Evolutionary conservation across 2,113 vertebrate species (phyloP).

Genomic region (Nerophis ophidion): DNA sequence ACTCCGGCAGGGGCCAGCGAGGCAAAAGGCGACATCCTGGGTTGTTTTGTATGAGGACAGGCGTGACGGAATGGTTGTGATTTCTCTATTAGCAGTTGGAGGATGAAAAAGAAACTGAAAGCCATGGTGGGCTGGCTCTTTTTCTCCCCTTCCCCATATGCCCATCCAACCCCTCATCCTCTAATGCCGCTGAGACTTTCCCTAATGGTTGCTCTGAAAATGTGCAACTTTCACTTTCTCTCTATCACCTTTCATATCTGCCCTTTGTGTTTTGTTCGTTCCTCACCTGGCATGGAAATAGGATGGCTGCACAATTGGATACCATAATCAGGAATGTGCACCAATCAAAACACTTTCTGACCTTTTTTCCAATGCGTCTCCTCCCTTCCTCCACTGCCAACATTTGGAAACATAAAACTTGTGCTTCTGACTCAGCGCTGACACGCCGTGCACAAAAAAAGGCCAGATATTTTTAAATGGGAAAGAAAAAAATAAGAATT

Average conservation of each 20-base stretch:
- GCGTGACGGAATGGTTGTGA: slow-evolving; percentile 47
- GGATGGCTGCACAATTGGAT: slow-evolving; percentile 28
- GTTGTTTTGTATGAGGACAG: slow-evolving; percentile 34
- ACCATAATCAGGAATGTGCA: slow-evolving; percentile 6
- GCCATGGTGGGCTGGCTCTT: slow-evolving; percentile 16
- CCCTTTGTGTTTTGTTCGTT: slow-evolving; percentile 24
- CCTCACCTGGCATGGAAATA: slow-evolving; percentile 23
- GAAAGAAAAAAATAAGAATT: too few relatives aligned
- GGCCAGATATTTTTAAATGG: neutral
- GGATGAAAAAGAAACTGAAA: slow-evolving; percentile 18
- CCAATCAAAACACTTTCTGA: slow-evolving; percentile 3
- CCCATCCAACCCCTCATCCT: neutral
- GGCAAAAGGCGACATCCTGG: slow-evolving; percentile 12
- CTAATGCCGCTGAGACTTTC: slow-evolving; percentile 14
- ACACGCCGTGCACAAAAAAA: slow-evolving; percentile 9
- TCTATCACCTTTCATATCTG: neutral
- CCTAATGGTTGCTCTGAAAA: slow-evolving; percentile 18
- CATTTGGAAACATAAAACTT: slow-evolving; percentile 8
- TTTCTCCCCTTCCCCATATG: slow-evolving; percentile 13
- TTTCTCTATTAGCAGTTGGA: slow-evolving; percentile 29
- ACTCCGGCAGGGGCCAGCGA: slow-evolving; percentile 24
- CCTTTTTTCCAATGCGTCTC: slow-evolving; percentile 24
- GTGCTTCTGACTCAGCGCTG: slow-evolving; percentile 3
- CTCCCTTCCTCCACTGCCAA: neutral
- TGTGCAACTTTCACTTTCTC: slow-evolving; percentile 5